These are phyloP conservation scores for Myanophis thanlyinensis DNA, from an alignment of 2,113 vertebrate genomes.

Conservation along the genomic window DNA sequence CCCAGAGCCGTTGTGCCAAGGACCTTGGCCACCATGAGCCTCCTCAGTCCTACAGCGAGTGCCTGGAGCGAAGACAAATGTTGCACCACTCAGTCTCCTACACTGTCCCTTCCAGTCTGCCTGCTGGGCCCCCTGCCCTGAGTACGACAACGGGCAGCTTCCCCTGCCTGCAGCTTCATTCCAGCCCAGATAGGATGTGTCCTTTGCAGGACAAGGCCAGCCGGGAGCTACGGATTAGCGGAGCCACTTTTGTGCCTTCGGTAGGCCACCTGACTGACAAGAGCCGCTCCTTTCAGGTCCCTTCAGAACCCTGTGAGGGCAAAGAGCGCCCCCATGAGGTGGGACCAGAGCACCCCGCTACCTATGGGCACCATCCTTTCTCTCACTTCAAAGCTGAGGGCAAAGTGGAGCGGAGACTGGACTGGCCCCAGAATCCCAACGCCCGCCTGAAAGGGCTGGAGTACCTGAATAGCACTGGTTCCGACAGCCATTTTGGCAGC, in stretches of 20 bases:
- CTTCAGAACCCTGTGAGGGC: constrained; percentile 78
- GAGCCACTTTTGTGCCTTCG: constrained; percentile 89
- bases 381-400: constrained; percentile 77
- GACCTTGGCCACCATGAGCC: constrained; percentile 77
- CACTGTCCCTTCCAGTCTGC: constrained; percentile 79
- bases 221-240: constrained; percentile 84
- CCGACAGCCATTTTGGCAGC: constrained; percentile 78
- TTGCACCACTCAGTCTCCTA: constrained; percentile 88
- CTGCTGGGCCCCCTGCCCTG: constrained; percentile 76
- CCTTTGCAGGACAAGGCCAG: constrained; percentile 83
- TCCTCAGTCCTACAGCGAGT: constrained; percentile 85
- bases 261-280: constrained; percentile 85
- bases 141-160: constrained; percentile 80
- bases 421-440: constrained; percentile 79
- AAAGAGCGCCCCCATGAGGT: constrained; percentile 83
- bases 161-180: constrained; percentile 90
- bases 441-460: constrained; percentile 82
- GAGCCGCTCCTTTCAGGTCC: constrained; percentile 82
- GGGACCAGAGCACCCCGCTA: constrained; percentile 34
- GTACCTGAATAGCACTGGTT: constrained; percentile 76
- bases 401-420: constrained; percentile 82
- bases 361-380: constrained; percentile 61
- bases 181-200: constrained; percentile 86
- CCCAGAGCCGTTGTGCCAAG: constrained; percentile 74
- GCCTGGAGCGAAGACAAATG: constrained; percentile 86